Base-by-base conservation (phyloP, 2,888 invertebrate species). In the Serripes groenlandicus region DNA sequence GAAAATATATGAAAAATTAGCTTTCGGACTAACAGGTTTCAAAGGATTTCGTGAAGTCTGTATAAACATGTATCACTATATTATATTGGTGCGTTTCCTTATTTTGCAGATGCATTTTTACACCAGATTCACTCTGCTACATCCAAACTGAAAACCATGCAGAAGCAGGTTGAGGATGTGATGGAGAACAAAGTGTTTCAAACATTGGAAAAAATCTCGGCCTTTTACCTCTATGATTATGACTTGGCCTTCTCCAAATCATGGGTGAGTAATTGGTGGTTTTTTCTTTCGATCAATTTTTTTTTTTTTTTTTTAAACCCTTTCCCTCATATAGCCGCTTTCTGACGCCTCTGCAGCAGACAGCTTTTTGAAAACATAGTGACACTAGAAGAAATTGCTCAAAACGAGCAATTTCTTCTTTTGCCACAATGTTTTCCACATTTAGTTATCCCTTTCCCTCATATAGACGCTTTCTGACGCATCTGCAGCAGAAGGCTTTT, bases 71-170 rank as follows among this genome's bases (percentile, higher is more conserved):
- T 42, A 42, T 42, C 42, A 42, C 15, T 11, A 42, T 11, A 42
- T 62, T 32, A 11, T 32, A 18, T 18, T n/a, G n/a, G n/a, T n/a
- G n/a, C n/a, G n/a, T n/a, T 15, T 28, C 30, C 26, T n/a, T 34
- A 1, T 56, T 30, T 83, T 84, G 23, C 90, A 94, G 94, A 94
- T 92, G 94, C 94, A 5, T 94, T 94, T 90, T 88, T 94, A 66
- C 93, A 94, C 77, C 94, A 94, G 88, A 91, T 94, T 60, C 93
- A 94, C 86, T 86, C 92, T 23, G 92, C 93, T 28, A 94, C 92
- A 11, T 83, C 85, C 11, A 91, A 90, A 69, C 87, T 94, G 77
- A 92, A 91, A 79, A 89, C 89, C 35, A 88, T 93, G 77, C 91
- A 92, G 37, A 85, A 88, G 32, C 88, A 89, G 49, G 93, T 94